Base-by-base conservation (phyloP, 2,113 vertebrate species). In the Sprattus sprattus region DNA sequence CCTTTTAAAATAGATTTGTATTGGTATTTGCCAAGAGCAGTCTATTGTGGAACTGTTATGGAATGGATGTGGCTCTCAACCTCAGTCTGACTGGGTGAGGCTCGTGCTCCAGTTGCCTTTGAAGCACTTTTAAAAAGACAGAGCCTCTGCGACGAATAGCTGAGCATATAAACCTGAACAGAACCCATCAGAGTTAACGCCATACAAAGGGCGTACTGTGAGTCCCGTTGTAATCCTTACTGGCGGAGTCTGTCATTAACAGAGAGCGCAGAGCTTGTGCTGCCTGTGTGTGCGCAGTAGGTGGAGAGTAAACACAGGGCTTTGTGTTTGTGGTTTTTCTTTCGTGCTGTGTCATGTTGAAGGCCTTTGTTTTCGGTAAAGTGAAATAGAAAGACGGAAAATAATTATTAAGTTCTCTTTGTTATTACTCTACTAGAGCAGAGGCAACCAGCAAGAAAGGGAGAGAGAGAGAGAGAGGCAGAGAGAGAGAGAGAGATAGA, bases 321-420 rank as follows among this genome's bases (percentile, higher is more conserved):
- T 3, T 32, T 71, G n/a, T 25, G 10, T 32, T 10, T 13, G 11
- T 28, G 8, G 64, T 71, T 25, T 32, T 32, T 71, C 25, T 32
- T 64, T 9, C 60, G 60, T 64, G 60, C 22, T 10, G 28, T 71
- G 64, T 71, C 64, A 32, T 71, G 64, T 71, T 25, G 8, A 71
- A 71, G 25, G 64, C 25, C 64, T 71, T 13, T 25, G n/a, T 25
- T 71, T 71, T 54, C 28, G 22, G 64, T 9, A n/a, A 28, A 28
- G 25, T 3, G 9, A 28, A 9, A 28, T 28, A 71, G 25, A 54
- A 18, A 13, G n/a, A 71, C 2, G 25, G 64, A 46, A 80, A 64
- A 83, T 84, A 84, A 87, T 84, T 16, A 85, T 75, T 54, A 84
- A 82, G 47, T 64, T 32, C 81, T 82, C 81, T 82, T 82, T 13